phyloP scores from a whole-genome alignment of 2,888 invertebrate genomes.

The Cerastoderma edule region DNA sequence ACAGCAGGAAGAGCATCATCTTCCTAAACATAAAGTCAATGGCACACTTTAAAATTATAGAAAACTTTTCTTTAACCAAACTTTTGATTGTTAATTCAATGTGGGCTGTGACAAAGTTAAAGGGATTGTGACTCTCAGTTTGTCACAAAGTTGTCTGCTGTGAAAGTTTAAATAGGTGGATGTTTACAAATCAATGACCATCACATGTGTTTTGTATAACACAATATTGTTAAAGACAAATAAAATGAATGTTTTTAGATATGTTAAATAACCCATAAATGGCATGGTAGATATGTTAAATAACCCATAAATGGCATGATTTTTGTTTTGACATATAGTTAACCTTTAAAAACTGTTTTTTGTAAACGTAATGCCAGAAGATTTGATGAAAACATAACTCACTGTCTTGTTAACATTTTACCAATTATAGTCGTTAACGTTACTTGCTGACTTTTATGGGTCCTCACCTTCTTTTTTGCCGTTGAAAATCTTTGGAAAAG shows the following conservation, averaged over 20 bases:
- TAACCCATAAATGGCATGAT: background rate
- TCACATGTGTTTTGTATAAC: background rate
- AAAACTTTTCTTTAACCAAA: too few relatives aligned
- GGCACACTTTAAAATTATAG: too few relatives aligned
- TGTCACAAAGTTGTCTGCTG: too few relatives aligned
- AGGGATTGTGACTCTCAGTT: too few relatives aligned
- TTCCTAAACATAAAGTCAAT: too few relatives aligned
- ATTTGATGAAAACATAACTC: background rate
- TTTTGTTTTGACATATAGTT: background rate
- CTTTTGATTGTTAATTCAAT: too few relatives aligned
- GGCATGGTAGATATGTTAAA: background rate
- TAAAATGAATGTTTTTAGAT: background rate
- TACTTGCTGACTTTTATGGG: background rate
- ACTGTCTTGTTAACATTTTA: conserved; percentile 2
- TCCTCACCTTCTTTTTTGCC: background rate
- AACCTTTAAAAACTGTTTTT: background rate
- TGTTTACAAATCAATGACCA: too few relatives aligned
- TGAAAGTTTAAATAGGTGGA: too few relatives aligned
- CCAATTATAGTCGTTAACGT: background rate
- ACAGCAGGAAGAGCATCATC: too few relatives aligned
- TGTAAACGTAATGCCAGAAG: too few relatives aligned
- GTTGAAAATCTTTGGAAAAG: background rate
- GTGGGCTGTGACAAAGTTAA: too few relatives aligned
- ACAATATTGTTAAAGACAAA: background rate
- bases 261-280: background rate